Evolutionary conservation across 2,113 vertebrate species (phyloP).

Genomic region (Ciconia stormi): DNA sequence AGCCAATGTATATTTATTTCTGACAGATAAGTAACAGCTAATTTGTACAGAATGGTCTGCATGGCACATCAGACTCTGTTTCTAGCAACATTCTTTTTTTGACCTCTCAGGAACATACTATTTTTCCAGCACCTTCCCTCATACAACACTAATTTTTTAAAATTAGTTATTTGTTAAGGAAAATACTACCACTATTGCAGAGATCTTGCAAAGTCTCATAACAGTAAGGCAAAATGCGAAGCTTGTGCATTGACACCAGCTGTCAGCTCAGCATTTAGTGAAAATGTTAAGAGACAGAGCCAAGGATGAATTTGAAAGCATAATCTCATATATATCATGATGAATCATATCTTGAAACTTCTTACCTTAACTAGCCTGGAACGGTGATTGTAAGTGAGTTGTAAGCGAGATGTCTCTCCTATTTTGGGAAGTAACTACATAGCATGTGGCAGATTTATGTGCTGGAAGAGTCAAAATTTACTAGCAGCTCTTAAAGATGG

Average conservation of each 20-base stretch:
- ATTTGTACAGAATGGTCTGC: not conserved
- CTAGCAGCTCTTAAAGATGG: conserved; percentile 2
- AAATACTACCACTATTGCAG: not conserved
- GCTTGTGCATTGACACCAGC: conserved; percentile 31
- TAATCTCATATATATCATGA: conserved; percentile 60
- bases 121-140: not conserved
- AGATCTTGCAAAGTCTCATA: not conserved
- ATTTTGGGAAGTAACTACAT: conserved; percentile 21
- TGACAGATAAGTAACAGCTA: not conserved
- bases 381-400: not conserved
- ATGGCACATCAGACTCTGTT: not conserved
- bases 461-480: conserved; percentile 43
- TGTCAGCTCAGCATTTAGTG: conserved; percentile 65
- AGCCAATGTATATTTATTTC: not conserved
- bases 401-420: not conserved
- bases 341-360: conserved; percentile 54
- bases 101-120: not conserved
- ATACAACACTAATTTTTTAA: not conserved
- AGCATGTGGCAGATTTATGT: conserved; percentile 11
- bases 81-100: not conserved
- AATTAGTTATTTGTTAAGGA: not conserved
- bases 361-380: conserved; percentile 43
- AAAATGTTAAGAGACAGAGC: conserved; percentile 53
- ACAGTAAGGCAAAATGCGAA: conserved; percentile 3
- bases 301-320: conserved; percentile 58